A percentile compares a stretch with the other conserved stretches of the same genome.
phyloP scores from a whole-genome alignment of 2,797 vertebrate species.

The Oreonectes daqikongensis region DNA sequence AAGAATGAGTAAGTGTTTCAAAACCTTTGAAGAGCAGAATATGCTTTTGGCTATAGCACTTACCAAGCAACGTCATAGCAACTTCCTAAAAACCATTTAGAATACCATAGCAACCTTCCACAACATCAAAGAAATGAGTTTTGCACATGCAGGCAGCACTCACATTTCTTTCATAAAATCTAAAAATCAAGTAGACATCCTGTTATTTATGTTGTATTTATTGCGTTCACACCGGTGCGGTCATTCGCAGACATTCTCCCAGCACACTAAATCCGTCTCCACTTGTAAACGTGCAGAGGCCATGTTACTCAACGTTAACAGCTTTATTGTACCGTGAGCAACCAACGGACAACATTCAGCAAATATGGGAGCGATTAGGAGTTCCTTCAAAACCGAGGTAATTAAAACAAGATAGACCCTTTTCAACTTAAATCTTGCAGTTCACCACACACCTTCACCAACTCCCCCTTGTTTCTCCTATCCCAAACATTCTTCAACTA shows the following conservation, averaged over 20 bases:
- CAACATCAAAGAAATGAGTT: neutral
- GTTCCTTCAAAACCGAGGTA: slow-evolving; percentile 31
- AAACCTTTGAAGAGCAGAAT: too few species aligned
- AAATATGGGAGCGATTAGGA: slow-evolving; percentile 40
- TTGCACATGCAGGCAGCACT: neutral
- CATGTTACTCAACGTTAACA: slow-evolving; percentile 18
- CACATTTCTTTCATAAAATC: neutral
- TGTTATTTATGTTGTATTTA: neutral
- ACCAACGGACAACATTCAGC: slow-evolving; percentile 28
- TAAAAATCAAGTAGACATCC: neutral
- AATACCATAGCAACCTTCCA: neutral
- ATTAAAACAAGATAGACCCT: slow-evolving; percentile 53
- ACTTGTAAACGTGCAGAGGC: slow-evolving; percentile 1
- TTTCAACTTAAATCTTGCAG: slow-evolving; percentile 44
- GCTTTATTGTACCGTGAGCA: slow-evolving; percentile 20
- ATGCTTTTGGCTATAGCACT: too few species aligned
- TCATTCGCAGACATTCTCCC: neutral
- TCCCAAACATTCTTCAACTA: neutral
- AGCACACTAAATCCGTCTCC: slow-evolving; percentile 5
- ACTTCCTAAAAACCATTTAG: neutral
- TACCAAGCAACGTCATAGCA: neutral
- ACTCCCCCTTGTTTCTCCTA: neutral
- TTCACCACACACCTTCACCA: slow-evolving; percentile 32
- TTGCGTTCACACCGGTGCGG: neutral
- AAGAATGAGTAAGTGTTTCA: too few species aligned